These are phyloP conservation scores for Felis chaus DNA, from an alignment of 2,113 vertebrate genomes.

Conservation along the genomic window DNA sequence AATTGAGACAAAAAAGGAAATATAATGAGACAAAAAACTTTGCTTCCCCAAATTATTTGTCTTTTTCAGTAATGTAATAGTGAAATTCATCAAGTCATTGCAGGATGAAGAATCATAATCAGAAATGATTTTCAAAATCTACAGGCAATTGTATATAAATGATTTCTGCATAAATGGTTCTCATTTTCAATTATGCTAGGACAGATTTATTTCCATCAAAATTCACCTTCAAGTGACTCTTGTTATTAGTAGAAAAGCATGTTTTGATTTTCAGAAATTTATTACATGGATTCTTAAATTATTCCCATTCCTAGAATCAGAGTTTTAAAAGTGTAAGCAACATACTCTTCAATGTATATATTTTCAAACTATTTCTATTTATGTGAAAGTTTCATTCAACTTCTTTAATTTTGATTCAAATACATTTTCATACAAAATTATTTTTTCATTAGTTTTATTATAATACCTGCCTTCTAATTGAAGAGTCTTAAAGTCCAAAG, in stretches of 20 bases:
- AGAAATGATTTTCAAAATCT: slow-evolving; percentile 12
- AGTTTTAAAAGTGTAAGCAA: not conserved
- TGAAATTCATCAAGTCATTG: slow-evolving; percentile 7
- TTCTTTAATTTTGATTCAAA: slow-evolving; percentile 14
- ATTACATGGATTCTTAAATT: not conserved
- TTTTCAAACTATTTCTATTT: not conserved
- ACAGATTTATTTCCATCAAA: not conserved
- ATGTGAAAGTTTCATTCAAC: not conserved
- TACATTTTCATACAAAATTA: not conserved
- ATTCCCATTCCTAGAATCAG: not conserved
- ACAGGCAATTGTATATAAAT: not conserved
- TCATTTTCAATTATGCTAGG: slow-evolving; percentile 7
- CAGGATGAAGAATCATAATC: slow-evolving; percentile 11
- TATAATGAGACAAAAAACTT: not conserved
- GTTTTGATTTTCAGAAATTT: slow-evolving; percentile 9
- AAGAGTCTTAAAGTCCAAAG: slow-evolving; percentile 25
- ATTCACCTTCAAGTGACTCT: not conserved
- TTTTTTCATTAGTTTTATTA: slow-evolving; percentile 27
- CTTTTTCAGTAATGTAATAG: not conserved
- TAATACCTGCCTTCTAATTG: slow-evolving; percentile 1
- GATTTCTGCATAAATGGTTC: not conserved
- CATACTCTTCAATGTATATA: not conserved
- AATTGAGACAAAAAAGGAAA: not conserved
- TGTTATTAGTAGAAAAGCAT: not conserved
- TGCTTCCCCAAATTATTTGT: not conserved